Conservation (phyloP, 2,888 invertebrate genomes). For the Pardosa pseudoannulata region DNA sequence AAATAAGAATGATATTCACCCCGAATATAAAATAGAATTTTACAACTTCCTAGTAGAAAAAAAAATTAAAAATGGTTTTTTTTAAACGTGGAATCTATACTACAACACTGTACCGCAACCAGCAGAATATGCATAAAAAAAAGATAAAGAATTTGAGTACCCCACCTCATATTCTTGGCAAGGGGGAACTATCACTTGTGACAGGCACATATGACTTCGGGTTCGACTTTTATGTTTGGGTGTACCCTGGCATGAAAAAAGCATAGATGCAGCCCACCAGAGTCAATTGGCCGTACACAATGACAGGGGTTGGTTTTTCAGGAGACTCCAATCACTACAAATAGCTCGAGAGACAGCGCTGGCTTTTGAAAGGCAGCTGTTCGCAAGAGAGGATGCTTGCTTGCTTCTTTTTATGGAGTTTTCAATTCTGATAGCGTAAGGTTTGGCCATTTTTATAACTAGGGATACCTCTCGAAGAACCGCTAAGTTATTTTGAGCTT, state of each 20-base stretch:
- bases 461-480: no score
- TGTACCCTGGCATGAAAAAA: background rate
- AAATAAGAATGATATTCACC: no score
- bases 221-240: conserved; percentile 2
- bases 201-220: conserved; percentile 20
- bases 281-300: conserved; percentile 27
- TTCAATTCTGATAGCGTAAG: no score
- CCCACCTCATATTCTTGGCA: background rate
- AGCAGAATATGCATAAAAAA: no score
- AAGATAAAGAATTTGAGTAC: background rate
- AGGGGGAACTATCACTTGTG: conserved; percentile 23
- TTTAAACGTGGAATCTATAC: background rate
- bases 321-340: conserved; percentile 9
- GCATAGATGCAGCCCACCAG: background rate
- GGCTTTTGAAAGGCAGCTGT: background rate
- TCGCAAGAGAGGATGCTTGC: background rate
- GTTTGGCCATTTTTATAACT: no score
- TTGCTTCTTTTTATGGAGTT: background rate
- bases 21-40: background rate
- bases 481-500: no score
- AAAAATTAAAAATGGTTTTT: background rate
- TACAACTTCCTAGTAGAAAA: background rate
- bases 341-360: background rate
- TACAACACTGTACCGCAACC: background rate
- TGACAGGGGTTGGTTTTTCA: conserved; percentile 16